Conservation (phyloP, 2,888 invertebrate genomes). For the Epistrophe grossulariae region DNA sequence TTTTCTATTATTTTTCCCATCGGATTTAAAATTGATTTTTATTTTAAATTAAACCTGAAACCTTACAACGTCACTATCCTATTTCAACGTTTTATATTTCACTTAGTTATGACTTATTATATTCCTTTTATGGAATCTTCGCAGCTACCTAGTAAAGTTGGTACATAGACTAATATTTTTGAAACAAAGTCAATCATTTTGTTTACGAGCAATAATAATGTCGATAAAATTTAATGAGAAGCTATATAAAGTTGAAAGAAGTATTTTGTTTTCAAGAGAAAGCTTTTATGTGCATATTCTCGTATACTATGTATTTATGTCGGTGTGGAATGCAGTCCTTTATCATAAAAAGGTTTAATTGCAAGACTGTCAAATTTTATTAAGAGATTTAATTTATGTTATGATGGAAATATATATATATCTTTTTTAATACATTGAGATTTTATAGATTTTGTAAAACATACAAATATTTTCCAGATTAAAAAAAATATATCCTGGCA, state of each 20-base stretch:
- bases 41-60: neutral
- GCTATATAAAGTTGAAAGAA: conserved; percentile 28
- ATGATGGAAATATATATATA: neutral
- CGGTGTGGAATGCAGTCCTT: neutral
- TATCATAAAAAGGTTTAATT: conserved; percentile 30
- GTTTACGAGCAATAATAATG: conserved; percentile 47
- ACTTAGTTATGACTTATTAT: neutral
- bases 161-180: neutral
- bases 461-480: neutral
- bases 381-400: neutral
- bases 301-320: neutral
- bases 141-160: neutral
- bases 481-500: neutral
- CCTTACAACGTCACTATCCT: conserved; percentile 5
- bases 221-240: conserved; percentile 47
- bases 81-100: conserved; percentile 11
- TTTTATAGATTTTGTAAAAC: conserved; percentile 2
- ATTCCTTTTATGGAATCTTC: conserved; percentile 8
- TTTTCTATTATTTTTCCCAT: neutral
- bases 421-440: neutral
- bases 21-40: neutral
- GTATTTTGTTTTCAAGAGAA: conserved; percentile 13
- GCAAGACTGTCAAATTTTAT: conserved; percentile 6
- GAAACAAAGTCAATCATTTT: conserved; percentile 34
- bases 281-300: conserved; percentile 12